Base-by-base conservation (phyloP, 2,888 invertebrate species). In the Polyploca ridens region DNA sequence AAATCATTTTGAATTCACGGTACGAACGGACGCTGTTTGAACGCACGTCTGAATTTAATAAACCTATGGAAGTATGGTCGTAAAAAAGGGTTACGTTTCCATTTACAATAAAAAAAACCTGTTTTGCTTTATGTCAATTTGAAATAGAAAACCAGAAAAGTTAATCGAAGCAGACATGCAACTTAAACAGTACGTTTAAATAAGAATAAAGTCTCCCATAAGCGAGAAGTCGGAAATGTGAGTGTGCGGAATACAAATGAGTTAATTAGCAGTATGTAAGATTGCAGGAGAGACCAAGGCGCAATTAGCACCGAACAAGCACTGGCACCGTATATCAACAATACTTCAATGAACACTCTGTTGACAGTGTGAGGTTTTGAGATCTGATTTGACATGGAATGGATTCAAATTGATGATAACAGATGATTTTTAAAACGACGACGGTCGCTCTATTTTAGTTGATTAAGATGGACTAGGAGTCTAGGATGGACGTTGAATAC, bases 1-100 rank as follows among this genome's bases (percentile, higher is more conserved):
- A 60, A 71, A 71, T 71, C 69, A 66, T 69, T 70, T 73, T 64
- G 58, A 59, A 62, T 41, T 63, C 33, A 59, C 33, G 38, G 46
- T 7, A 54, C 19, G 10, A 54, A 54, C 54, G 54, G 8, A 54
- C 54, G 54, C 10, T 54, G 54, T 54, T 19, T 54, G 54, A 19
- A 54, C 54, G 19, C 19, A 54, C 54, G 19, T 3, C 54, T 54
- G 19, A 54, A 54, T 54, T 54, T 54, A 54, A 54, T 54, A n/a
- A 54, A 54, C 2, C 19, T 19, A 19, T 19, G 54, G 54, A 19
- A 10, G 19, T 54, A 19, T 19, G 54, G 16, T n/a, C 19, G 19
- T 19, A 54, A 54, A 54, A 38, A 54, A 54, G 54, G 19, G 54
- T 54, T 19, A 19, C 10, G 7, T 54, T 54, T 54, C 54, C 54